Evolutionary conservation across 2,113 vertebrate species (phyloP).

Genomic region (Poeciliopsis turrubarensis): DNA sequence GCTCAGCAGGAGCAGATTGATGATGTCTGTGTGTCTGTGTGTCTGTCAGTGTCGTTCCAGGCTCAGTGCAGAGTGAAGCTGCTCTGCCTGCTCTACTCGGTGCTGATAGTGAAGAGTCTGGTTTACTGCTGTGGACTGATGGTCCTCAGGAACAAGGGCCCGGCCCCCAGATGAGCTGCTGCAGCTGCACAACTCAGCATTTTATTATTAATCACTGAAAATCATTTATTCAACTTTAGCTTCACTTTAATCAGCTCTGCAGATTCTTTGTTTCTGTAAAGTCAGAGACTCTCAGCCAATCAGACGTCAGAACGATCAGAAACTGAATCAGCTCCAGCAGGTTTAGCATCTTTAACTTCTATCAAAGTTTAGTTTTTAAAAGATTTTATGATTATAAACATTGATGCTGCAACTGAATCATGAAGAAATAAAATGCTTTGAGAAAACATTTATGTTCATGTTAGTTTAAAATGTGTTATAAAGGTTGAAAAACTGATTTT

Average conservation of each 20-base stretch:
- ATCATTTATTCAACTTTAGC: too few relatives aligned
- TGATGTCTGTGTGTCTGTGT: background rate
- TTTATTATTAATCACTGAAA: too few relatives aligned
- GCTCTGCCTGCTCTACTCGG: conserved; percentile 30
- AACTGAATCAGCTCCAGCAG: background rate
- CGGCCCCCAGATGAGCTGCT: background rate
- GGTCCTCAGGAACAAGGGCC: background rate
- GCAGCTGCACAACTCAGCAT: too few relatives aligned
- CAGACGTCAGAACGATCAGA: background rate
- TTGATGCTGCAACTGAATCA: too few relatives aligned
- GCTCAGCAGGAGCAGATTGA: background rate
- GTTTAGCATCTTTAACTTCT: too few relatives aligned
- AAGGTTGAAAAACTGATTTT: too few relatives aligned
- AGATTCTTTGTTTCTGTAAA: background rate
- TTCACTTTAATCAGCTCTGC: too few relatives aligned
- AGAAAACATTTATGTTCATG: too few relatives aligned
- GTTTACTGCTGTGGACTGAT: conserved; percentile 22
- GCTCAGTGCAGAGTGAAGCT: conserved; percentile 12
- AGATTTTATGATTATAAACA: too few relatives aligned
- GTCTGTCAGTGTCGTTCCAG: background rate
- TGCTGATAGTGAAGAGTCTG: conserved; percentile 44
- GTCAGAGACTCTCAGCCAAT: background rate
- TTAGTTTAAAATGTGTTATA: too few relatives aligned
- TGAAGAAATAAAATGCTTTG: too few relatives aligned
- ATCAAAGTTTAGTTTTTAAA: too few relatives aligned